Base-by-base conservation (phyloP, 2,888 invertebrate species). In the Pollenia labialis region DNA sequence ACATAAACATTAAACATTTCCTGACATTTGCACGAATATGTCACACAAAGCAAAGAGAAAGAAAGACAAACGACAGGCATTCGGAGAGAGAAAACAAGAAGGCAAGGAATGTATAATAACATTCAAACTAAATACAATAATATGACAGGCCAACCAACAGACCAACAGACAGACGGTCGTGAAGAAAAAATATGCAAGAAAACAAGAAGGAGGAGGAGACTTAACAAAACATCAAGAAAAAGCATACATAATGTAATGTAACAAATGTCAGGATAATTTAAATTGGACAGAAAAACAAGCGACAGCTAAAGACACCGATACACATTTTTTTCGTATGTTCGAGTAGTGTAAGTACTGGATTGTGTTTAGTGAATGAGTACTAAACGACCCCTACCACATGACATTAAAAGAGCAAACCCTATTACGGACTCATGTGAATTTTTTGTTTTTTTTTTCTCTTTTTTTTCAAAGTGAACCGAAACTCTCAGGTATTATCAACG, bases 1-100 rank as follows among this genome's bases (percentile, higher is more conserved):
- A 23, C 9, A 42, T 23, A 50, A 42, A 42, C 66, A 58, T 60
- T n/a, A 62, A 74, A 50, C 46, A 54, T 68, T 75, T 74, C 48
- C 79, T 85, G 84, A 85, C 84, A 85, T 85, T 85, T 85, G 84
- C 84, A 85, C 84, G 74, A 80, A 74, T 62, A 62, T 80, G 84
- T 85, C 84, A 85, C 60, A 79, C 23, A 80, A 54, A 74, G 68
- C 56, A 60, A 84, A 50, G 9, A 50, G 56, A 50, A 71, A n/a
- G 9, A 44, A 52, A 44, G 1, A 46, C 14, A 56, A 32, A 44
- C n/a, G 64, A 64, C 12, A 23, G 18, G n/a, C 42, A 60, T 42
- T 48, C 32, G 44, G 12, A 23, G 62, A 66, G 23, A 3, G 42
- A 52, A 44, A 66, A 58, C 7, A 8, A 48, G 40, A 81, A 72